A percentile compares a stretch with the other conserved stretches of the same genome.
These are phyloP conservation scores for Baryphthengus martii DNA, from an alignment of 2,113 vertebrate genomes.

Conservation along the genomic window DNA sequence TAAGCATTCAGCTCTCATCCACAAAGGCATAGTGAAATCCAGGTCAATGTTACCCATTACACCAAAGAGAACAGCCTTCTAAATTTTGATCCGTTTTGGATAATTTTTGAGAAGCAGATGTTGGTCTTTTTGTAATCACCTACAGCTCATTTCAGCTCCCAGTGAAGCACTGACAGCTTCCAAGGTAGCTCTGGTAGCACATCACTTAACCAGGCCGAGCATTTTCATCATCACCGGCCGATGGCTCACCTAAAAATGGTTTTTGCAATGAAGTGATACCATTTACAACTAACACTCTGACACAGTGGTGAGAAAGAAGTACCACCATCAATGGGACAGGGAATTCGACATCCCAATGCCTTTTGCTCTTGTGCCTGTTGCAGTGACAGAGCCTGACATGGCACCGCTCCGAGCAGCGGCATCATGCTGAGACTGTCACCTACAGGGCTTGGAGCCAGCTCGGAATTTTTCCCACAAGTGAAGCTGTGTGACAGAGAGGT, in stretches of 20 bases:
- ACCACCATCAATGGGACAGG: background rate
- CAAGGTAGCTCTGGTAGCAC: background rate
- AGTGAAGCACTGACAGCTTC: background rate
- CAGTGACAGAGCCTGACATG: slow-evolving; percentile 41
- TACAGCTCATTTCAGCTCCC: background rate
- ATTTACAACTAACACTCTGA: slow-evolving; percentile 41
- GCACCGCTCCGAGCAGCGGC: slow-evolving; percentile 40
- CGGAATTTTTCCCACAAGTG: slow-evolving; percentile 55
- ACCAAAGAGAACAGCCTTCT: background rate
- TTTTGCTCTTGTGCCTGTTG: slow-evolving; percentile 43
- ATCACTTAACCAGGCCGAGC: background rate
- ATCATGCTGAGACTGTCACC: slow-evolving; percentile 53
- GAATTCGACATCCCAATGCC: slow-evolving; percentile 45
- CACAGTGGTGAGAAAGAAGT: slow-evolving; percentile 39
- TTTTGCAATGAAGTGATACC: background rate
- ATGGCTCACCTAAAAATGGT: background rate
- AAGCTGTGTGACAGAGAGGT: slow-evolving; percentile 56
- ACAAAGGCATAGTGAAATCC: background rate
- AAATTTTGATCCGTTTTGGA: background rate
- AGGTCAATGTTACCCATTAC: background rate
- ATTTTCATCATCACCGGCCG: background rate
- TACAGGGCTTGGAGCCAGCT: slow-evolving; percentile 43
- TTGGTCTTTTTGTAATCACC: background rate
- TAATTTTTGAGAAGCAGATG: background rate
- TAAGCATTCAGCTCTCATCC: background rate